Base-by-base conservation (phyloP, 1,140 invertebrate genomes). In the Cherax destructor region DNA sequence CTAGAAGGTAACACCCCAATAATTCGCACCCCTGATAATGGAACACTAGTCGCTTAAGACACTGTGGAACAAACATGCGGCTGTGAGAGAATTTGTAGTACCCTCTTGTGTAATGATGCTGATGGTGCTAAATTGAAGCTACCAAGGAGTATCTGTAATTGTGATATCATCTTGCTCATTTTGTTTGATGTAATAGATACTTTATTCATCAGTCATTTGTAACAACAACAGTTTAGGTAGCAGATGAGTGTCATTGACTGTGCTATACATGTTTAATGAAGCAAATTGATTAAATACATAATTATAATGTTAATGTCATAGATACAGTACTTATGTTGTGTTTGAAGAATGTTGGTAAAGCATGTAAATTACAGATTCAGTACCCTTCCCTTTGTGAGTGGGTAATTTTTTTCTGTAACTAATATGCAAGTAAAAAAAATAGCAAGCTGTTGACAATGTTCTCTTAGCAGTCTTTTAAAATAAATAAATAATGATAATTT, bases 81-180 rank as follows among this genome's bases (percentile, higher is more conserved):
- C 86, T 88, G 86, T 88, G 86, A 88, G 41, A 61, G 76, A 56
- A 65, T 74, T 65, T 85, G 83, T 85, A 30, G 69, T 74, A 85
- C 69, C 69, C 69, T 85, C 83, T 72, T 69, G 61, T 88, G 59
- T 69, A 30, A 78, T 47, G 52, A 56, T 87, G 65, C 41, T 81
- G 86, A 69, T 89, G 87, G 87, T 91, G 89, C 89, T 91, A 91
- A 49, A 65, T 49, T 91, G 89, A 85, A 85, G 74, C 83, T 80
- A 78, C 85, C 56, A 72, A 47, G 80, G 78, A 88, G 86, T 80
- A 88, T 88, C 76, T 91, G 89, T 91, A 56, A 85, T 85, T 91
- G 89, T 91, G 89, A 91, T 91, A 91, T 83, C 52, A 85, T 91
- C 76, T 91, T 91, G 89, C 89, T 91, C 89, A 91, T 91, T 90